Evolutionary conservation across 2,797 vertebrate genomes (phyloP), one percentile per base, ranked within the genome.

Genomic region (Cephalopachus bancanus): DNA sequence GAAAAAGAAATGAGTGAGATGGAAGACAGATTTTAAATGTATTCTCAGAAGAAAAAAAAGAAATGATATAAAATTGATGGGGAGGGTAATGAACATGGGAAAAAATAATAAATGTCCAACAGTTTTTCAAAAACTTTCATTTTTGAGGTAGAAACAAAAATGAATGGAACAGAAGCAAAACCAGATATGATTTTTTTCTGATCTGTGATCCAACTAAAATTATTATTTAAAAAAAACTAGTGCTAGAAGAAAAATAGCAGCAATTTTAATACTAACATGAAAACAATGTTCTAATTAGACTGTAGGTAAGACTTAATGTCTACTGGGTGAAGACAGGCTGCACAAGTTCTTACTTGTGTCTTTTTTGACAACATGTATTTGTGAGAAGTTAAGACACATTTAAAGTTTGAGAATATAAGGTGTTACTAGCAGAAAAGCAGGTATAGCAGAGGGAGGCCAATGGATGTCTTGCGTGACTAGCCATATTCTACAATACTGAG

Each of bases 131-230:
- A 88, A 88, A 44, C 9, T 87, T 95, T 75, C 20, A 51, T 65
- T 93, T 91, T 28, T 85, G 22, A 76, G 33, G 16, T 71, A 53
- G 83, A 94, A 90, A 78, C n/a, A 72, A 87, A 92, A 94, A n/a
- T 7, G 6, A 5, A 83, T 64, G 71, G 53, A 95, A 76, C 28
- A 85, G 10, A 84, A 79, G 24, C n/a, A 93, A 83, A 69, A 83
- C 55, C 64, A 88, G 44, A 92, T 79, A 76, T 60, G 22, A 3
- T 4, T 10, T 17, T 37, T 87, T 80, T 37, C 37, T 86, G 44
- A 89, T 85, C 62, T 91, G 15, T 89, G 33, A 59, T 76, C 62
- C 62, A 92, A 71, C 15, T 72, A 81, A 91, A 75, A 60, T 75
- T 26, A 75, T 72, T 84, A 17, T 88, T 37, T 37, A 2, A 37